phyloP scores from a whole-genome alignment of 2,888 invertebrate species.

The Drosophila fulvimacula region DNA sequence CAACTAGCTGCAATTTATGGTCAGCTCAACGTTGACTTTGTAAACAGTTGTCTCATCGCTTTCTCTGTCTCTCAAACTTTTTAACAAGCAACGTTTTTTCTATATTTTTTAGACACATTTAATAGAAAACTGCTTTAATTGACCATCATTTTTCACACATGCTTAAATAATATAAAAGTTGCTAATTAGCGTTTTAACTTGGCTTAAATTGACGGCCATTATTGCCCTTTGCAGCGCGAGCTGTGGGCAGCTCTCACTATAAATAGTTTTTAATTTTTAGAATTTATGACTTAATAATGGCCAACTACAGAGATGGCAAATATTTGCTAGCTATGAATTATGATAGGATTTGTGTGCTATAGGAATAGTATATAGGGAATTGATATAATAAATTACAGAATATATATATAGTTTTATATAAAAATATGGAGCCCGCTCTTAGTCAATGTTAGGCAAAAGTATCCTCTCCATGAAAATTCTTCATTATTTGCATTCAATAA shows the following conservation, averaged over 20 bases:
- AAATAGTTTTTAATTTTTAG: slow-evolving; percentile 5
- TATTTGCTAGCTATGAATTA: not conserved
- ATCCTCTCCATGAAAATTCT: not conserved
- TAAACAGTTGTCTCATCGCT: not conserved
- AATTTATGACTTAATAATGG: slow-evolving; percentile 11
- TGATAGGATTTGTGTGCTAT: not conserved
- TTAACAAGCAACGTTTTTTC: slow-evolving; percentile 4
- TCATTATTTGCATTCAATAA: not conserved
- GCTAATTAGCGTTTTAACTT: slow-evolving; percentile 52
- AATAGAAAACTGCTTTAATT: slow-evolving; percentile 23
- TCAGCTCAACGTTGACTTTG: slow-evolving; percentile 4
- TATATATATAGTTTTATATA: not conserved
- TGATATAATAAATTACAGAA: not conserved
- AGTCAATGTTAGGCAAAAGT: not conserved
- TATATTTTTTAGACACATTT: slow-evolving; percentile 19
- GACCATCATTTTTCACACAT: slow-evolving; percentile 28
- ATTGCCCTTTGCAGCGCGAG: not conserved
- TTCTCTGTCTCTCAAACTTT: too few relatives aligned
- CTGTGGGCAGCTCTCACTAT: not conserved
- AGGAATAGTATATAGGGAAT: not conserved
- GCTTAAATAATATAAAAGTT: slow-evolving; percentile 47
- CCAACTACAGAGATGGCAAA: not conserved
- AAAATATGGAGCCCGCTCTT: too few relatives aligned
- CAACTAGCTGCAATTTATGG: slow-evolving; percentile 1
- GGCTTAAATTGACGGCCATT: slow-evolving; percentile 10